Evolutionary conservation across 2,113 vertebrate species (phyloP).

Genomic region (Saguinus midas): DNA sequence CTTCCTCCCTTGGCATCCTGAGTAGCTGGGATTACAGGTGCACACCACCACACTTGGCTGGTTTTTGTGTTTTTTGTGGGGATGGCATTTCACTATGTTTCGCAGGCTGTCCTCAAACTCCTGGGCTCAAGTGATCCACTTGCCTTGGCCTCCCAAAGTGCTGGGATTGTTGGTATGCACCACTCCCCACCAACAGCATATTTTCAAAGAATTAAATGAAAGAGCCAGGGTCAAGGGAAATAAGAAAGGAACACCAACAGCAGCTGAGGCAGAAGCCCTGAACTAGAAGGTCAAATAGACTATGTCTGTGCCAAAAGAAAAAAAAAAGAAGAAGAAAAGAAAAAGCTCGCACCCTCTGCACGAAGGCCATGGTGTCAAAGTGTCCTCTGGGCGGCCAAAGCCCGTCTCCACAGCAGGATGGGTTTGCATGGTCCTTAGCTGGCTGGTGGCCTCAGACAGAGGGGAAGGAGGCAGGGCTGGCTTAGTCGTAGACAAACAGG

Average conservation of each 20-base stretch:
- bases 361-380: not conserved
- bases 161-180: no score
- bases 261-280: not conserved
- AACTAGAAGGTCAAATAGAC: not conserved
- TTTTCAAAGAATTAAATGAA: not conserved
- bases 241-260: not conserved
- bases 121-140: no score
- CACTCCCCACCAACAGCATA: not conserved
- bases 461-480: not conserved
- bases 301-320: accelerated
- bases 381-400: not conserved
- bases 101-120: no score
- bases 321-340: not conserved
- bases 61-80: no score
- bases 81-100: no score
- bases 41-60: no score
- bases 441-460: not conserved
- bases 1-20: no score
- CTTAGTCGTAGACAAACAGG: not conserved
- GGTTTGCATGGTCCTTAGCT: not conserved
- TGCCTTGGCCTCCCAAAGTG: no score
- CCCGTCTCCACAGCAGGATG: accelerated
- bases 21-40: no score
- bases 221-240: not conserved
- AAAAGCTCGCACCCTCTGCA: not conserved